Percentiles rank a stretch among this genome's conserved stretches.
Conservation (phyloP, 2,888 invertebrate species). For the Brachypalpus laphriformis region DNA sequence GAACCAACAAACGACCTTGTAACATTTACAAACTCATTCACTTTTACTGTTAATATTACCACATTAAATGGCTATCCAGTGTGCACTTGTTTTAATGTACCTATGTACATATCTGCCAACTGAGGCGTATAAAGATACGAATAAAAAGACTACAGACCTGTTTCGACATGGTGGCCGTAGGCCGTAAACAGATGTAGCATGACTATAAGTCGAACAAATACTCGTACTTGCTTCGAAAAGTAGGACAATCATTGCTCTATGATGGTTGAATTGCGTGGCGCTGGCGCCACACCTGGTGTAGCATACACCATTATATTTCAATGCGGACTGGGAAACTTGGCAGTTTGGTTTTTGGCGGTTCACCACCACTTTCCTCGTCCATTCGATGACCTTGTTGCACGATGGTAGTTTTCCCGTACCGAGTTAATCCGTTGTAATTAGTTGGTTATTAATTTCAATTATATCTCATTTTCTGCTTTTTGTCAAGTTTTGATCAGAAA, state of each 20-base stretch:
- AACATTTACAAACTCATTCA: constrained; percentile 66
- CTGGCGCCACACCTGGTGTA: constrained; percentile 40
- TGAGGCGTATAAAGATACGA: background rate
- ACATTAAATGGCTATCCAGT: constrained; percentile 39
- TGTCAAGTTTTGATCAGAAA: background rate
- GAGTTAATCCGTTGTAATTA: background rate
- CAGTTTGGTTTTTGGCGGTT: too few relatives aligned
- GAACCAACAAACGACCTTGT: constrained; percentile 64
- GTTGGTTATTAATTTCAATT: background rate
- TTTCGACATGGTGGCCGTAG: constrained; percentile 23
- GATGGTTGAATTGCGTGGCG: background rate
- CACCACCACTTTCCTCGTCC: background rate
- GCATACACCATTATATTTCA: background rate
- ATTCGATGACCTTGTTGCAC: constrained; percentile 13
- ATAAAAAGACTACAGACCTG: constrained; percentile 33
- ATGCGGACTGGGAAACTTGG: background rate
- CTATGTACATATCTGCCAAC: constrained; percentile 12
- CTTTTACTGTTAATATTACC: constrained; percentile 64
- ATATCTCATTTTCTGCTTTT: background rate
- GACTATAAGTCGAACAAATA: constrained; percentile 38
- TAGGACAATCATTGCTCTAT: constrained; percentile 55
- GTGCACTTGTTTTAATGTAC: background rate
- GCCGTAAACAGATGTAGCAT: constrained; percentile 17
- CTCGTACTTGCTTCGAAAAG: constrained; percentile 37
- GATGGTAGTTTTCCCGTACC: background rate